Base-by-base conservation (phyloP, 2,797 vertebrate genomes). In the Chaunax sp. region DNA sequence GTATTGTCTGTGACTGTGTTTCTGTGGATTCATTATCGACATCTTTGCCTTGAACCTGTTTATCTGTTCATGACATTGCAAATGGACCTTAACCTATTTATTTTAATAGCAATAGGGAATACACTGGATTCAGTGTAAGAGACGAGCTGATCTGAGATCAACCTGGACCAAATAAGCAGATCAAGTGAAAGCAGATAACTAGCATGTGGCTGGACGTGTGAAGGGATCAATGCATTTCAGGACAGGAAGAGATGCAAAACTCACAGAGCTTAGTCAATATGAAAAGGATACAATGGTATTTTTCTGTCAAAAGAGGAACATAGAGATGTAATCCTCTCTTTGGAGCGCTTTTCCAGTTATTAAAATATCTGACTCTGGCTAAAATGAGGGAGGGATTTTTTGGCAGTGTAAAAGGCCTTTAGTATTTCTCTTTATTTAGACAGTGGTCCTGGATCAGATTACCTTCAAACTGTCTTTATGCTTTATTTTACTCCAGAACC, bases 141-240 rank as follows among this genome's bases (percentile, higher is more conserved):
- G 69, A 81, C 60, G 18, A 79, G 76, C 78, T 88, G 80, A 90
- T 86, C 82, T 83, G 82, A 83, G 81, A 85, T 90, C 75, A 85
- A 87, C 69, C 79, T 82, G 72, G 73, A 76, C 77, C 78, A 89
- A 88, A 90, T 86, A 86, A 91, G 83, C 82, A 88, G 90, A 89
- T 92, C 80, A 89, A 85, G 44, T 57, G 54, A 83, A 86, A 85
- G 81, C 87, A 87, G 79, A 88, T 90, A 73, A 85, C 84, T 78
- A 78, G 72, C 78, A 63, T 87, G 82, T 84, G 82, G 80, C 77
- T 83, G 79, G 69, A 84, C 22, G 78, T 87, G 79, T 83, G 80
- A 88, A 77, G 77, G 81, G 84, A 89, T 88, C 88, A 88, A 86
- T 88, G 81, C 64, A 80, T 86, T 87, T 90, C 80, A 87, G 86